Percentiles rank a stretch among this genome's conserved stretches.
Evolutionary conservation across 2,113 vertebrate species (phyloP).

Genomic region (Gyps fulvus): DNA sequence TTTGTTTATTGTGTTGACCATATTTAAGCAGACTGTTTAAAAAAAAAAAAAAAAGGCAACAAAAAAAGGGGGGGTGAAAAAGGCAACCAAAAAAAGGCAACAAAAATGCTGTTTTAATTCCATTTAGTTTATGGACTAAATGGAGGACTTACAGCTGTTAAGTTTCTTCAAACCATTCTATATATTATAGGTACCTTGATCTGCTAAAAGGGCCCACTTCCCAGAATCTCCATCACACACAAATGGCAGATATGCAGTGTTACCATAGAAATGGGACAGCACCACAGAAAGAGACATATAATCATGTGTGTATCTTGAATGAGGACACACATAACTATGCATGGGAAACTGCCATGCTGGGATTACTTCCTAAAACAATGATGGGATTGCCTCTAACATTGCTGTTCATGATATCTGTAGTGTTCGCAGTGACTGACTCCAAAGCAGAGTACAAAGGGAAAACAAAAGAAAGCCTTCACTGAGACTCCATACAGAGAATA

Average conservation of each 20-base stretch:
- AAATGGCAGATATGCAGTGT: not conserved
- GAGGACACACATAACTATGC: not conserved
- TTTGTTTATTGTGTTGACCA: not conserved
- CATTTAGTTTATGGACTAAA: not conserved
- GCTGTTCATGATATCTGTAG: not conserved
- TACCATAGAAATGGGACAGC: conserved; percentile 47
- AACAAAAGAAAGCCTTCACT: not conserved
- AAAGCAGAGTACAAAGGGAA: not conserved
- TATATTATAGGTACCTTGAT: not conserved
- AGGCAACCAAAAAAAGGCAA: accelerated
- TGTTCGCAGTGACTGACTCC: not conserved
- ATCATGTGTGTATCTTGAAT: not conserved
- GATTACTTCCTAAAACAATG: conserved; percentile 26
- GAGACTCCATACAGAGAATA: not conserved
- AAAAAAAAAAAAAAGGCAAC: too few relatives aligned
- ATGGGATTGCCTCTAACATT: conserved; percentile 24
- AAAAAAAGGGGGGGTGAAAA: not conserved
- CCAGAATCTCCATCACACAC: not conserved
- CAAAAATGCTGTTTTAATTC: not conserved
- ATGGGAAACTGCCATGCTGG: conserved; percentile 21
- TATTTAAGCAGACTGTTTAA: not conserved
- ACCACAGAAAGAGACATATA: not conserved
- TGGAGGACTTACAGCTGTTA: not conserved
- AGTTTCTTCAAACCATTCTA: not conserved
- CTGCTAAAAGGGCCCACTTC: not conserved